phyloP scores from a whole-genome alignment of 2,113 vertebrate species.

The Chaetorhynchus papuensis region DNA sequence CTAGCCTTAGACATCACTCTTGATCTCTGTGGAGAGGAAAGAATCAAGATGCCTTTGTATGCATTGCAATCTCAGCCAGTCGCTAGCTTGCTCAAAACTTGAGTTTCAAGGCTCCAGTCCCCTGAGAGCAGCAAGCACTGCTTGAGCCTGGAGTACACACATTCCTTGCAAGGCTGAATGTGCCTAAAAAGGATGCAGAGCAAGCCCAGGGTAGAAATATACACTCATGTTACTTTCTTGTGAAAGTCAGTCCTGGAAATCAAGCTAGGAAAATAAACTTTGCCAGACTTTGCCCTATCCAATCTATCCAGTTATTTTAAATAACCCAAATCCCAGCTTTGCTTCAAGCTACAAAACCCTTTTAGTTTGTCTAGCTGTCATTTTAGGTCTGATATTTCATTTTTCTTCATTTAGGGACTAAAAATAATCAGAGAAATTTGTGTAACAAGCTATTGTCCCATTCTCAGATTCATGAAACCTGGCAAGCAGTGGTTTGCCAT shows the following conservation, averaged over 20 bases:
- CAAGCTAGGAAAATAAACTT: slow-evolving; percentile 37
- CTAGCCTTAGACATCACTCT: not conserved
- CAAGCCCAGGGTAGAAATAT: slow-evolving; percentile 11
- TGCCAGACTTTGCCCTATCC: not conserved
- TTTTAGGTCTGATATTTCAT: not conserved
- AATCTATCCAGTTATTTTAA: not conserved
- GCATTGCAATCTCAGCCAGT: not conserved
- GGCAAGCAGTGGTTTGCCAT: not conserved
- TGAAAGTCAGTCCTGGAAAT: slow-evolving; percentile 7
- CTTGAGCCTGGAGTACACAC: not conserved
- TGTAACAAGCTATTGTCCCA: not conserved
- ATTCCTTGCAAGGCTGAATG: slow-evolving; percentile 14
- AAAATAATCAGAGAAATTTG: slow-evolving; percentile 6
- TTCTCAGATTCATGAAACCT: not conserved
- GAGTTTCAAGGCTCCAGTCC: not conserved
- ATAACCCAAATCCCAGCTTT: not conserved
- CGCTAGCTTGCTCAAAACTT: not conserved
- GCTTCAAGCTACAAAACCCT: not conserved
- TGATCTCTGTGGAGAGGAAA: not conserved
- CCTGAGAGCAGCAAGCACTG: not conserved
- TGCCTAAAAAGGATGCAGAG: slow-evolving; percentile 59
- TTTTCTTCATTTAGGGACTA: not conserved
- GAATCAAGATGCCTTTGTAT: not conserved
- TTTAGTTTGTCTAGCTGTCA: not conserved
- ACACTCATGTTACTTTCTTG: not conserved